Base-by-base conservation (phyloP, 2,888 invertebrate species). In the Hemicrepidius hirtus region DNA sequence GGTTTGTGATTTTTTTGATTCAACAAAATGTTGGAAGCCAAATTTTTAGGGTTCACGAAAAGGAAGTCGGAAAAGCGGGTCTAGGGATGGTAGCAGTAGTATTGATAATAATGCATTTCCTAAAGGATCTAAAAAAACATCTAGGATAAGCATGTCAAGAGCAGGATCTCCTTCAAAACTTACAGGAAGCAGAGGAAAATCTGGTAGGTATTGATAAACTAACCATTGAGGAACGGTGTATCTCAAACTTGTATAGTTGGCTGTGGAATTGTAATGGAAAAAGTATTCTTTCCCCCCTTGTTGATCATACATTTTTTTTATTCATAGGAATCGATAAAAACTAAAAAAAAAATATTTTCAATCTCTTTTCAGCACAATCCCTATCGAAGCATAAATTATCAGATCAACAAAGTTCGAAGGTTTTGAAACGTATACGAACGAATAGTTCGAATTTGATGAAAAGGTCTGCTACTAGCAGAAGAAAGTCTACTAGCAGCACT, bases 401-500 rank as follows among this genome's bases (percentile, higher is more conserved):
- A 0, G 24, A 24, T 6, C 28, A 3, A 4, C 16, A 20, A 5
- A 49, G 20, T 21, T 18, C 13, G 0, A 66, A 67, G 44, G 1
- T 1, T 12, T 37, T 32, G 35, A 66, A 53, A 44, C 62, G 70
- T 12, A 75, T 70, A 57, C 73, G 60, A 72, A 68, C 65, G 16
- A 65, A 57, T 18, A 68, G 68, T 21, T 68, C 24, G 24, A 74
- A 60, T 49, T 41, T 65, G 40, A 55, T 63, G 41, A 72, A 57
- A 41, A 75, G 28, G 64, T 68, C 71, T 28, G 68, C 55, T n/a
- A 66, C 59, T 21, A 75, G 46, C 28, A 64, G 35, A 67, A 24
- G 60, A 67, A 76, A 66, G 62, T 72, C 68, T 35, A 76, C 28
- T 35, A 60, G 44, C 3, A 67, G 60, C 28, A 55, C 71, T 35